Evolutionary conservation across 2,113 vertebrate species (phyloP), one percentile per base, ranked within the genome.

Genomic region (Aplodontia rufa): DNA sequence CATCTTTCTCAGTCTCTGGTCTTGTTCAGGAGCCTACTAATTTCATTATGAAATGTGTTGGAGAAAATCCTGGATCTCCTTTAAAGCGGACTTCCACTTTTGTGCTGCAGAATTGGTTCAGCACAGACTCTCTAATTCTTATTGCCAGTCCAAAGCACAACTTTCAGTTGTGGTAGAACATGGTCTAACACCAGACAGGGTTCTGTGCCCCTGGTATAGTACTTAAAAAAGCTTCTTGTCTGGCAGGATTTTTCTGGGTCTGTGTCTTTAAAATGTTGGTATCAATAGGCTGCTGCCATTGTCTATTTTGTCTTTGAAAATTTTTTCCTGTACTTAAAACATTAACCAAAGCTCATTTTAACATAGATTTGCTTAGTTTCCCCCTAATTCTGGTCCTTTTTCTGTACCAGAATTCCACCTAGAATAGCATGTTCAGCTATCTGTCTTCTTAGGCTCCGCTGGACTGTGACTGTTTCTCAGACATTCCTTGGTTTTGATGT

Each of bases 21-120:
- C 96, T 99, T 99, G 98, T 99, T 99, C 94, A 99, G 49, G 2
- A 98, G 99, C 97, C 98, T 99, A 40, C 98, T 98, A 95, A 99
- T 98, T 98, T 99, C 98, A 86, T 99, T 98, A 95, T 99, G 98
- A 97, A 99, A 98, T 94, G 98, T 99, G 98, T 99, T 98, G 97
- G 97, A 99, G 96, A 98, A 97, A 94, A 96, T 99, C 98, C 98
- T 98, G 98, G 74, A 99, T 98, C 75, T 99, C 99, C 92, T 98
- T 98, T 95, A 99, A 98, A 35, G 98, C 98, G 28, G 98, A 98
- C 96, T 99, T 81, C 98, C 98, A 75, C 98, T 98, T 97, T 98
- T 98, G 96, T 99, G 98, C 60, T 99, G 98, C 95, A 99, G 99
- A 99, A 99, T 99, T 98, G 99, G 99, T 96, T 99, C 99, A 95